Evolutionary conservation across 2,797 vertebrate species (phyloP).

Genomic region (Lutjanus argentimaculatus): DNA sequence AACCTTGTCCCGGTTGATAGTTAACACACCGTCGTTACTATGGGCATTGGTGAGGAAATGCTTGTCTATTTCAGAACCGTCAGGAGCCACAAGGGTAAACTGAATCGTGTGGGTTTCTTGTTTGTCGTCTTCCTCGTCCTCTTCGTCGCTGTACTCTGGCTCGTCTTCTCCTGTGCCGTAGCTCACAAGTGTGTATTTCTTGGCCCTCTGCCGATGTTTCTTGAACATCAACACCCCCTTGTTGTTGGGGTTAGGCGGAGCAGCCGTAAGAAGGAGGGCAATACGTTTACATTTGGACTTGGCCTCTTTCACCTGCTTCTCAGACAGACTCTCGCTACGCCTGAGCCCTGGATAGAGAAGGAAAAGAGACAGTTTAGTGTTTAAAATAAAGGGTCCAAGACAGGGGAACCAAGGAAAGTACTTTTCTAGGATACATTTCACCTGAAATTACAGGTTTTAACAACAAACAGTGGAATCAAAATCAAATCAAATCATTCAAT

Average conservation of each 20-base stretch:
- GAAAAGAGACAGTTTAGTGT: constrained; percentile 24
- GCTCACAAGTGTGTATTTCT: constrained; percentile 97
- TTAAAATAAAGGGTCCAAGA: constrained; percentile 7
- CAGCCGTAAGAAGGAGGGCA: constrained; percentile 93
- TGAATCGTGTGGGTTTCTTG: constrained; percentile 86
- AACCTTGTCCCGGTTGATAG: constrained; percentile 92
- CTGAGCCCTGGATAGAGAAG: constrained; percentile 89
- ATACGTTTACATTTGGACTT: constrained; percentile 99
- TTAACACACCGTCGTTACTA: constrained; percentile 86
- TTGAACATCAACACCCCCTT: constrained; percentile 99
- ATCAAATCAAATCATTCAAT: constrained; percentile 38
- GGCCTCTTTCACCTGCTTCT: constrained; percentile 98
- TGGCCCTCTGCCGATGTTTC: constrained; percentile 95
- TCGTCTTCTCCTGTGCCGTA: constrained; percentile 97
- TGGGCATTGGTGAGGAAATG: constrained; percentile 88
- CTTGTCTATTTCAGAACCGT: constrained; percentile 90
- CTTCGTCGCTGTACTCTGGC: constrained; percentile 85
- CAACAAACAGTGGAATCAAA: constrained; percentile 38
- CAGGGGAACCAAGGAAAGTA: constrained; percentile 21
- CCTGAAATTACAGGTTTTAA: constrained; percentile 40
- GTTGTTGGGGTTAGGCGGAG: constrained; percentile 94
- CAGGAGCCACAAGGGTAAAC: constrained; percentile 88
- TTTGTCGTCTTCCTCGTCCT: constrained; percentile 81
- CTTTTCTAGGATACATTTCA: constrained; percentile 26
- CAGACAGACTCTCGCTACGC: constrained; percentile 95